A percentile compares a stretch with the other conserved stretches of the same genome.
Evolutionary conservation across 2,113 vertebrate species (phyloP).

Genomic region (Sakesphorus luctuosus): DNA sequence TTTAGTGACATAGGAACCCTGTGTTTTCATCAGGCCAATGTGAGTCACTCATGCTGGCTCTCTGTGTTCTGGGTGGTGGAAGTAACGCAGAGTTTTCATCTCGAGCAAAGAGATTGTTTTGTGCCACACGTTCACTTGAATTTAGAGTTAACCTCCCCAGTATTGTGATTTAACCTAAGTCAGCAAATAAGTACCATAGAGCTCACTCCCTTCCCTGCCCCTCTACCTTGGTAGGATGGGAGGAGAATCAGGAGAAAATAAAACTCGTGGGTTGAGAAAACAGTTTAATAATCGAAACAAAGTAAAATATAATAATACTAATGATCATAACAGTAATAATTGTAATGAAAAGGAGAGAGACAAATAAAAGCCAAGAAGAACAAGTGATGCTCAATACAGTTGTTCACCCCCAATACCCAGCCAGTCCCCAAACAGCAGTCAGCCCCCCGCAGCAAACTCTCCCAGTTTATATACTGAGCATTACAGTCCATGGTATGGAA

Average conservation of each 20-base stretch:
- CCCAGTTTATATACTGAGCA: not conserved
- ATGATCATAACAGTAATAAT: not conserved
- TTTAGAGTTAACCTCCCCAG: not conserved
- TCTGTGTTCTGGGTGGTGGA: not conserved
- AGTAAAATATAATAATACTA: not conserved
- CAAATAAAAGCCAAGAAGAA: not conserved
- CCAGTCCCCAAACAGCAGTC: not conserved
- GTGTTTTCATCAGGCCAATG: not conserved
- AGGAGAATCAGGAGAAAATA: not conserved
- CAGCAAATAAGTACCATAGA: not conserved
- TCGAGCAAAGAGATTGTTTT: not conserved
- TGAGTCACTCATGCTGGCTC: fast-evolving
- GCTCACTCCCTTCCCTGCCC: not conserved
- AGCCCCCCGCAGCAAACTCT: not conserved
- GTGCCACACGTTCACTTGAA: fast-evolving
- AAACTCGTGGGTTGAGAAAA: not conserved
- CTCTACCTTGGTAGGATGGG: not conserved
- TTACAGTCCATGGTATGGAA: not conserved
- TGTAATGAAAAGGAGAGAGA: not conserved
- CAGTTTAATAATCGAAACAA: not conserved
- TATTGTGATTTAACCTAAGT: not conserved
- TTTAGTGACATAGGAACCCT: not conserved
- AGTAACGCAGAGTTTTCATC: not conserved
- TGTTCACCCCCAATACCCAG: not conserved
- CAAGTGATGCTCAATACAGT: not conserved